Evolutionary conservation across 2,797 vertebrate species (phyloP), one percentile per base, ranked within the genome.

Genomic region (Megalops cyprinoides): DNA sequence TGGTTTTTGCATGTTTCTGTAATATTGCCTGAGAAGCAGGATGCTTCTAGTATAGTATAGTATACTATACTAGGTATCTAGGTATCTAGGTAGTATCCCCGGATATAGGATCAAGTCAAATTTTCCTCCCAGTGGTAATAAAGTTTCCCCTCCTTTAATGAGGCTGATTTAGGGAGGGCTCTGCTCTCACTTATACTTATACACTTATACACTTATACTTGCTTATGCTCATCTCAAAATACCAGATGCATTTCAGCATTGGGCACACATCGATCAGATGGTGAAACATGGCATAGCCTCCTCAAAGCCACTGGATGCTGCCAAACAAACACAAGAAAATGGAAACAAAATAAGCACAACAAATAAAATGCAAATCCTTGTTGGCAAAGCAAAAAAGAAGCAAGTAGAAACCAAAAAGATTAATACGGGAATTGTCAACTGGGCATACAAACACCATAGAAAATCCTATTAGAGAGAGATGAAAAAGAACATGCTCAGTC

Each of bases 401-500:
- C 20, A 55, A 53, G 71, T 15, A 8, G 9, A 55, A 20, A 42
- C 6, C 3, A 12, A 76, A 69, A 55, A 71, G 25, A 77, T 48
- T 53, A 62, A 69, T 37, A 62, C 60, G 15, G 58, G 42, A 77
- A 67, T 69, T 23, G n/a, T 18, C 15, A 67, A 20, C n/a, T 2
- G 37, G 42, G 37, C 15, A 76, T 9, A 81, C 31, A 56, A 71
- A 34, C 60, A 39, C 31, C 51, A 9, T 67, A 37, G 51, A n/a
- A 77, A 37, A 56, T 56, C 62, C 48, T 69, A 67, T 48, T 55
- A 25, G 37, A 44, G n/a, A 74, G 44, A 74, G 49, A 28, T 42
- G 2, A 20, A 48, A 34, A 51, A 51, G 28, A 23, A 44, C 46
- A 37, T 39, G n/a, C 23, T 51, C 10, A 46, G 10, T 67, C 23